Base-by-base conservation (phyloP, 2,797 vertebrate genomes). In the Clarias platycephalus region DNA sequence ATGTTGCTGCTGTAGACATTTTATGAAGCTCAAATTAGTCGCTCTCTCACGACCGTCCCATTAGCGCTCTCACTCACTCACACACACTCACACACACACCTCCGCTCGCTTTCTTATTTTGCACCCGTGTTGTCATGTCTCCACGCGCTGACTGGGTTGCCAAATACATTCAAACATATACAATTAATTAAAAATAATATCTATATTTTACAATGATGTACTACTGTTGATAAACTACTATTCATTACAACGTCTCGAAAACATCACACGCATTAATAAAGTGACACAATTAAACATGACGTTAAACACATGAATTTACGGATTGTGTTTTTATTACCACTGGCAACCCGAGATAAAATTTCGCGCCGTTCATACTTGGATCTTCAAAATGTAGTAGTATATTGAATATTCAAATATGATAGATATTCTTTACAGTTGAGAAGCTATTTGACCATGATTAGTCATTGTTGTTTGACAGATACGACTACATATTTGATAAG, bases 141-240 rank as follows among this genome's bases (percentile, higher is more conserved):
- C 15, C 63, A 72, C 24, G 66, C 22, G 34, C 57, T 49, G 64
- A 8, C 18, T 24, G 28, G 81, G 85, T 86, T 87, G 80, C 78
- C 82, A 85, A 22, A 53, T 67, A 49, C 75, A 18, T 20, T 9
- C 28, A 31, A 3, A 57, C 0, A 5, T 22, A 24, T 7, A 26
- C 10, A 26, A 44, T 9, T 1, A 1, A 68, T 4, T 2, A 67
- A 63, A 68, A 37, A 10, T 1, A 1, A 40, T 8, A 10, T 37
- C 7, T 44, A 44, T 44, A 44, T 68, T 12, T 37, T 4, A 10
- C 20, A 37, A 18, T 0, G 31, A 37, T 22, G 66, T 16, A 31
- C 18, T 12, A 31, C 18, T 22, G 66, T 4, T 66, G 1, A 68
- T 4, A 37, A 22, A 22, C 34, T 3, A 53, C 49, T 53, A 53